These are phyloP conservation scores for Tanypteryx hageni DNA, from an alignment of 2,888 invertebrate species.

Conservation along the genomic window DNA sequence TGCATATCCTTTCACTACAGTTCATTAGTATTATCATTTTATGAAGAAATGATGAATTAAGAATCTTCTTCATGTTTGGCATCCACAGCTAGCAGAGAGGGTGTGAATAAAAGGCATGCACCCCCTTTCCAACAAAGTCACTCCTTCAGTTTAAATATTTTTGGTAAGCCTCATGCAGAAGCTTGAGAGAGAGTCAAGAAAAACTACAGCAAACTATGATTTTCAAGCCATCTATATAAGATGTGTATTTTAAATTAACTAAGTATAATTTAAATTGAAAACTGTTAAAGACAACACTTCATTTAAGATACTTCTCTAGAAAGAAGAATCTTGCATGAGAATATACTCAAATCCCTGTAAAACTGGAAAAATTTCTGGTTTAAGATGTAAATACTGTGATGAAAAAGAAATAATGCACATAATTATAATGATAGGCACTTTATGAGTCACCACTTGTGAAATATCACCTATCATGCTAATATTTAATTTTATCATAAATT, in stretches of 20 bases:
- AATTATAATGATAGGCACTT: constrained; percentile 4
- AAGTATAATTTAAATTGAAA: constrained; percentile 12
- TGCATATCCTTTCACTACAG: constrained; percentile 50
- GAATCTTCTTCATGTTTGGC: constrained; percentile 8
- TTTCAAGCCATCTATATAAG: constrained; percentile 53
- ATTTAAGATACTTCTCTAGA: constrained; percentile 34
- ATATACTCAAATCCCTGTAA: constrained; percentile 21
- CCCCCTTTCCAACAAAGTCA: not conserved
- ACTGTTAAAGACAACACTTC: constrained; percentile 17
- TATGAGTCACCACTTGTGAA: constrained; percentile 18
- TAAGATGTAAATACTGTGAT: not conserved
- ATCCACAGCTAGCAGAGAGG: constrained; percentile 10
- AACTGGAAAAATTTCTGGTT: not conserved
- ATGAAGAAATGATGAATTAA: constrained; percentile 13
- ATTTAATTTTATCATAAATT: constrained; percentile 13
- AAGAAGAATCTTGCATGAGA: constrained; percentile 39
- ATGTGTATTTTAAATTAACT: constrained; percentile 1
- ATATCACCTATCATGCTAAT: constrained; percentile 32
- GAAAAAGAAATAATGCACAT: not conserved
- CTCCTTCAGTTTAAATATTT: not conserved
- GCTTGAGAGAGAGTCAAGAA: constrained; percentile 51
- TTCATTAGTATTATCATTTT: constrained; percentile 6
- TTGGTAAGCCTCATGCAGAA: constrained; percentile 62
- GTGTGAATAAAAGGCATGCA: constrained; percentile 41
- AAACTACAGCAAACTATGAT: constrained; percentile 50